Conservation (phyloP, 2,113 vertebrate genomes). For the Syrrhaptes paradoxus region DNA sequence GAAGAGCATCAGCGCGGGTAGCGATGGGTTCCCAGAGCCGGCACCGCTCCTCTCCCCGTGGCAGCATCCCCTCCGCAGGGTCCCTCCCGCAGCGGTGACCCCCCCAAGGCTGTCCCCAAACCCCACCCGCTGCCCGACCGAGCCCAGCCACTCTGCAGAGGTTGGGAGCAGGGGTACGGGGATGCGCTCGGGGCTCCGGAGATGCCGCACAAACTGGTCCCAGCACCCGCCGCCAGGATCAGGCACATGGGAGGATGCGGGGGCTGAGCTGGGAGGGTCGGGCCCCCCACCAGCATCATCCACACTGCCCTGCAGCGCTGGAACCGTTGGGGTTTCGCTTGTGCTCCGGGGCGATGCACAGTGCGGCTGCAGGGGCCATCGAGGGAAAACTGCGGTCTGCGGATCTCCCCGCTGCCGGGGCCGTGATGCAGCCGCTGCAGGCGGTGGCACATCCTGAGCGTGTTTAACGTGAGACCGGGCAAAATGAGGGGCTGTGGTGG, state of each 20-base stretch:
- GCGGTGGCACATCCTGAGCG: background rate
- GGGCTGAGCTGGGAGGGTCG: background rate
- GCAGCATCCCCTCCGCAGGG: accelerated
- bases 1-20: accelerated
- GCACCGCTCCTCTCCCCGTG: background rate
- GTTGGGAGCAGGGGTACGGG: background rate
- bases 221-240: accelerated
- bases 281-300: accelerated
- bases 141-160: background rate
- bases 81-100: too few species aligned
- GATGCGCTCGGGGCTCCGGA: background rate
- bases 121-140: accelerated
- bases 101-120: background rate
- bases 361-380: accelerated
- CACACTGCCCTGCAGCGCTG: background rate
- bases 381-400: background rate
- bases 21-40: background rate
- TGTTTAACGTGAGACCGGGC: background rate
- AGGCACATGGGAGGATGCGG: accelerated
- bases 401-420: background rate
- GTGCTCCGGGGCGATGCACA: accelerated
- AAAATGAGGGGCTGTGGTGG: background rate
- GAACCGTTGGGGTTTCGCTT: accelerated
- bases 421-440: background rate
- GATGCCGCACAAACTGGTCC: background rate